Base-by-base conservation (phyloP, 1,140 invertebrate genomes). In the Drosophila arawakana region DNA sequence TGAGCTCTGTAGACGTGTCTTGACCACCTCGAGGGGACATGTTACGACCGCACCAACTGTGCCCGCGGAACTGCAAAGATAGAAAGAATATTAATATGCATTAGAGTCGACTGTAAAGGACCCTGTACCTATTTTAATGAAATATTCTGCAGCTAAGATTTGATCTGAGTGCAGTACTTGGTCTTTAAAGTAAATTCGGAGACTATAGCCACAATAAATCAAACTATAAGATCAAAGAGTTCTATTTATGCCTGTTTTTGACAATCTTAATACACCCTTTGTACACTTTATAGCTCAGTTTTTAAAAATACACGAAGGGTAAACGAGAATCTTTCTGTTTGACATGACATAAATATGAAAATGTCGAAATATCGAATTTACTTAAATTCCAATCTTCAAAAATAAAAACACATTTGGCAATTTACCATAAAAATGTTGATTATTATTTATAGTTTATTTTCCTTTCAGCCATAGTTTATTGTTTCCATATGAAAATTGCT, bases 21-120 rank as follows among this genome's bases (percentile, higher is more conserved):
- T 99, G 5, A 99, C 97, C 62, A 99, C 98, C 94, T 99, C 99
- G 76, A 99, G 93, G 0, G 99, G 99, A 94, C 98, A 99, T 75
- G 99, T 99, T 43, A 98, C 95, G 72, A 99, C 97, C 8, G 98
- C 98, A 70, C 98, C 98, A 44, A 97, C 96, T 25, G 98, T 99
- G 37, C 98, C 98, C 78, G 97, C 98, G 92, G 97, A 95, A 85
- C 98, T 99, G 92, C 18, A 93, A 92, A 85, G 50, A 91, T 83
- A 85, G 18, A 75, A 15, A 46, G 5, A 7, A 30, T 6, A 30
- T 30, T 30, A 30, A 4, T 5, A 30, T 3, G 0, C 3, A 30
- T 30, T 2, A 30, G 25, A 30, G 25, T 30, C 0, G 25, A 30
- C 25, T 30, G 25, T 5, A 30, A 30, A 30, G 3, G 25, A 5